Conservation (phyloP, 1,140 invertebrate genomes). For the Maconellicoccus hirsutus region DNA sequence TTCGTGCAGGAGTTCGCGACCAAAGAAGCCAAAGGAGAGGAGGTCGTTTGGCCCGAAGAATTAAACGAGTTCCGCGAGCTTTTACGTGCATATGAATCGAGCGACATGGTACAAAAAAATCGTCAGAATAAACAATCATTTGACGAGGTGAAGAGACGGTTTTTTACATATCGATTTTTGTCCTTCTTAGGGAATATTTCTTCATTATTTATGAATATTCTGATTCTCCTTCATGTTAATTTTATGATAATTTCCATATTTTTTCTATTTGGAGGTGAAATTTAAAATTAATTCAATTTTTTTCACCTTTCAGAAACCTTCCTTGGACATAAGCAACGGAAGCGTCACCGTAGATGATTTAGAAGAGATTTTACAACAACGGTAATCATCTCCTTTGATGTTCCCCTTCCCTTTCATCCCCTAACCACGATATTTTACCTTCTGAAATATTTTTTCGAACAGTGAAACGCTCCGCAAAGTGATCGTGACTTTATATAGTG, state of each 20-base stretch:
- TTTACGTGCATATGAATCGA: background rate
- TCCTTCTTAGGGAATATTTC: too few relatives aligned
- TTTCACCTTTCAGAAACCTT: background rate
- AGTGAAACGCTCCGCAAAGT: slow-evolving; percentile 48
- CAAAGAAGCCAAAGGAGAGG: background rate
- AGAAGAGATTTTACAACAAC: background rate
- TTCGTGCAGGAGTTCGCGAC: background rate
- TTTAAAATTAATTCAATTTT: background rate
- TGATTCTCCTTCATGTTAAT: too few relatives aligned
- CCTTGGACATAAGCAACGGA: background rate
- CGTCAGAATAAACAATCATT: too few relatives aligned
- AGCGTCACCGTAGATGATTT: background rate
- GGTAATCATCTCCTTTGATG: background rate
- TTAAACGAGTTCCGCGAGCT: background rate
- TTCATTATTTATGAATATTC: too few relatives aligned
- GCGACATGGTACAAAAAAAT: background rate
- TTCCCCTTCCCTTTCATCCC: background rate
- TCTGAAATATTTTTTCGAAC: slow-evolving; percentile 2
- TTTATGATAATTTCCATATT: too few relatives aligned
- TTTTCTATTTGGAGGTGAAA: too few relatives aligned
- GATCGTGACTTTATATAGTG: slow-evolving; percentile 42
- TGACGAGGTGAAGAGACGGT: too few relatives aligned
- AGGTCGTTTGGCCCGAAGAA: background rate
- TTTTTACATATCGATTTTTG: too few relatives aligned
- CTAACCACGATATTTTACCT: background rate